Evolutionary conservation across 2,888 invertebrate genomes (phyloP).

Genomic region (Pseudococcus longispinus): DNA sequence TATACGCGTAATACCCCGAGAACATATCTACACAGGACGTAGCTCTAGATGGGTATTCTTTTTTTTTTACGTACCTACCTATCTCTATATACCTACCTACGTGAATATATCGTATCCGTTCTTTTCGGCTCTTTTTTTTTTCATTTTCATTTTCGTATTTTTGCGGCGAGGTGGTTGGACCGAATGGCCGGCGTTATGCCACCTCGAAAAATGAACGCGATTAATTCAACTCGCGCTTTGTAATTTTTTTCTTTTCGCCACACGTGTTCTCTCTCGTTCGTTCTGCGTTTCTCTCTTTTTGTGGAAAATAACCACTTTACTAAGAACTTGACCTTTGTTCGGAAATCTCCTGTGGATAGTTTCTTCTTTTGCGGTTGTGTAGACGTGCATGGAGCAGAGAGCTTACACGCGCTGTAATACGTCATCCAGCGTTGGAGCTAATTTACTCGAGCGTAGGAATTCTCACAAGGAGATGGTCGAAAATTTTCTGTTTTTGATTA

Average conservation of each 20-base stretch:
- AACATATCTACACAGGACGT: neutral
- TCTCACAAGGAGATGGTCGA: neutral
- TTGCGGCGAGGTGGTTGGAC: neutral
- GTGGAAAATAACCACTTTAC: neutral
- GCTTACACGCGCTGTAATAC: neutral
- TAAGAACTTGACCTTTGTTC: conserved; percentile 3
- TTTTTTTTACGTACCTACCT: neutral
- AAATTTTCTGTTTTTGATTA: neutral
- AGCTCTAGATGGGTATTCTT: neutral
- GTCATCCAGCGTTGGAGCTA: neutral
- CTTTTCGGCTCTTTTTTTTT: neutral
- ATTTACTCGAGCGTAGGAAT: neutral
- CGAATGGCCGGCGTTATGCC: neutral
- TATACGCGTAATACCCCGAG: neutral
- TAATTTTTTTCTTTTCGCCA: neutral
- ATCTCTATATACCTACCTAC: neutral
- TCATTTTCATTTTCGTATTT: conserved; percentile 3
- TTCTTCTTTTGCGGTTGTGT: neutral
- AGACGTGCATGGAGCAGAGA: neutral
- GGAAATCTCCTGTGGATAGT: conserved; percentile 12
- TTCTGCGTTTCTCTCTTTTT: neutral
- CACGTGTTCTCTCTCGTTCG: neutral
- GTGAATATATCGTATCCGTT: neutral
- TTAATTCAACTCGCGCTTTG: conserved; percentile 12
- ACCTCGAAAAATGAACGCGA: conserved; percentile 15